A percentile compares a stretch with the other conserved stretches of the same genome.
phyloP scores from a whole-genome alignment of 2,113 vertebrate species.

The Galemys pyrenaicus region DNA sequence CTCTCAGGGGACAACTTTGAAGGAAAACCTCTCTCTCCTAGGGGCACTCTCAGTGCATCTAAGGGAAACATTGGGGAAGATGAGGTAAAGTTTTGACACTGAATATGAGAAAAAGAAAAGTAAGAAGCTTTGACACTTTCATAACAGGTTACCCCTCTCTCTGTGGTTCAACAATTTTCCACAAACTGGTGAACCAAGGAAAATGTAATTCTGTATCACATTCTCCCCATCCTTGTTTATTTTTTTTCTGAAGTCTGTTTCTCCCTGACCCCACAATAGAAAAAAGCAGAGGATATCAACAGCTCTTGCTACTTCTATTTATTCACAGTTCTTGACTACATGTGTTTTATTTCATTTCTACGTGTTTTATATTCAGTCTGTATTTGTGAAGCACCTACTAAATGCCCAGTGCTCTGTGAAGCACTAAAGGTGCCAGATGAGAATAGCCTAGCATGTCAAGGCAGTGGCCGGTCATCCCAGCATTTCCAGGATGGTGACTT shows the following conservation, averaged over 20 bases:
- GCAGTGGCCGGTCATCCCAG: too few relatives aligned
- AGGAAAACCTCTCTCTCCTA: slow-evolving; percentile 34
- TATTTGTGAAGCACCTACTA: neutral
- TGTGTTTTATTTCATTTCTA: neutral
- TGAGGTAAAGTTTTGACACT: accelerated
- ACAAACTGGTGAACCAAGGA: neutral
- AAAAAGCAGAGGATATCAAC: neutral
- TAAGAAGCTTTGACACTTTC: neutral
- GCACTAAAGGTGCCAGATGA: neutral
- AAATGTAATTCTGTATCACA: neutral
- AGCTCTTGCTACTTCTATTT: neutral
- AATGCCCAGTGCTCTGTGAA: neutral
- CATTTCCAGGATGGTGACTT: too few relatives aligned
- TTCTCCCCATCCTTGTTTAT: neutral
- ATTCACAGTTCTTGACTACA: neutral
- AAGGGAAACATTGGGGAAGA: slow-evolving; percentile 34
- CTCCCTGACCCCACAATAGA: neutral
- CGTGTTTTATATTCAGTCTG: neutral
- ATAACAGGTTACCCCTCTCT: neutral
- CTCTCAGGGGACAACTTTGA: slow-evolving; percentile 23
- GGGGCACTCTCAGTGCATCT: neutral
- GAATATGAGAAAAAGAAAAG: neutral
- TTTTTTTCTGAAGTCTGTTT: neutral
- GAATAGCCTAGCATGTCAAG: accelerated
- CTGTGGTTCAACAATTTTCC: neutral